Percentiles rank a stretch among this genome's conserved stretches.
These are phyloP conservation scores for Chrysolina haemoptera DNA, from an alignment of 2,888 invertebrate species.

Conservation along the genomic window DNA sequence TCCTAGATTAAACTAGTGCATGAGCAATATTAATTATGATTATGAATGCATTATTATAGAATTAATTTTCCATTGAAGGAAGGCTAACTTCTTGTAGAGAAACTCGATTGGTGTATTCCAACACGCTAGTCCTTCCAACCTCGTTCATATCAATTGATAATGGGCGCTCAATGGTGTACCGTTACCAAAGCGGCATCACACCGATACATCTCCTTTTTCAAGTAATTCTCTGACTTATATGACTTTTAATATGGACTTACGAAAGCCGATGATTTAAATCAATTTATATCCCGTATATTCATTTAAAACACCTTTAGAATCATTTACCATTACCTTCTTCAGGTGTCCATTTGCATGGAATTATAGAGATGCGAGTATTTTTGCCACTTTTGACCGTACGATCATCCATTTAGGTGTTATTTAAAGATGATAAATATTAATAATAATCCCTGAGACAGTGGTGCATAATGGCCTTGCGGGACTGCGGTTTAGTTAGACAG, in stretches of 20 bases:
- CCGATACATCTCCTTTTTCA: constrained; percentile 33
- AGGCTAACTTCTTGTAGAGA: background rate
- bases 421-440: constrained; percentile 46
- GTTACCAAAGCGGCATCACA: constrained; percentile 21
- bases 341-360: constrained; percentile 45
- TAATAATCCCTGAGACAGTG: constrained; percentile 40
- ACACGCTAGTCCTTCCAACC: background rate
- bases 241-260: constrained; percentile 41
- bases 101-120: background rate
- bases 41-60: background rate
- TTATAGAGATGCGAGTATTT: constrained; percentile 48
- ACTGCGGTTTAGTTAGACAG: constrained; percentile 5
- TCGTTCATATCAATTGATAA: constrained; percentile 22
- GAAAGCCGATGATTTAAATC: constrained; percentile 44
- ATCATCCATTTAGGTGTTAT: constrained; percentile 45
- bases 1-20: too few relatives aligned
- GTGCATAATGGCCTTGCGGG: constrained; percentile 35
- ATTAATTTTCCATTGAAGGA: background rate
- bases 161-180: constrained; percentile 18
- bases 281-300: constrained; percentile 47
- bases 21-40: too few relatives aligned
- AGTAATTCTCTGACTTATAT: constrained; percentile 20
- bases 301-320: constrained; percentile 46
- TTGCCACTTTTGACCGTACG: constrained; percentile 31
- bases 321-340: constrained; percentile 47